Base-by-base conservation (phyloP, 2,113 vertebrate species). In the Sander lucioperca region DNA sequence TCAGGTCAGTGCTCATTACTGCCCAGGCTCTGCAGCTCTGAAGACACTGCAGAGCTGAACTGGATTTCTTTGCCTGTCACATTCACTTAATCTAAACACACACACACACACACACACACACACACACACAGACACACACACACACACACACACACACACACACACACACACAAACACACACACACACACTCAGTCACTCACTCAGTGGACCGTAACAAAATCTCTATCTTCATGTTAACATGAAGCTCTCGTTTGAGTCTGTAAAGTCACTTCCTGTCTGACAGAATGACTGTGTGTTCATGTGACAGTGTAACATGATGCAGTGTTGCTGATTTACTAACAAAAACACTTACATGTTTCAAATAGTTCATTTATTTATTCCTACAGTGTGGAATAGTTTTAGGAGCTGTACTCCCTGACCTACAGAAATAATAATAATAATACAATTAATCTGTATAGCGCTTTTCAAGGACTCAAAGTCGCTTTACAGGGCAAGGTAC, bases 1-100 rank as follows among this genome's bases (percentile, higher is more conserved):
- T 30, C 69, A 54, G 82, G 80, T 89, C 88, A 88, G 75, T 57
- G 68, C 48, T 79, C 75, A 82, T 88, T 80, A 67, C 58, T 56
- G 7, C 33, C 6, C 6, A 33, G 39, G 66, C 30, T 75, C 53
- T 33, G 33, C 33, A 69, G 33, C n/a, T 68, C 43, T 71, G 63
- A 56, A 63, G 65, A 66, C 8, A 7, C 76, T 57, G 50, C 50
- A n/a, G 67, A 43, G 58, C 36, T 78, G 62, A 88, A 76, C 74
- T 77, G 51, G 43, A 86, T 80, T 65, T 84, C 64, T 71, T 12
- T 25, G 53, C 14, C 74, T 87, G 83, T 88, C 90, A 77, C 19
- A 69, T 74, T 53, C 5, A 62, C 16, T 80, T 58, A 15, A 68
- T 51, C 6, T n/a, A 23, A 19, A 23, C 45, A 16, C 33, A 19